Evolutionary conservation across 35 echinoderm and acorn worm genomes (phyloP), one percentile per base, ranked within the genome.

Genomic region (Nesometra sesokonis): DNA sequence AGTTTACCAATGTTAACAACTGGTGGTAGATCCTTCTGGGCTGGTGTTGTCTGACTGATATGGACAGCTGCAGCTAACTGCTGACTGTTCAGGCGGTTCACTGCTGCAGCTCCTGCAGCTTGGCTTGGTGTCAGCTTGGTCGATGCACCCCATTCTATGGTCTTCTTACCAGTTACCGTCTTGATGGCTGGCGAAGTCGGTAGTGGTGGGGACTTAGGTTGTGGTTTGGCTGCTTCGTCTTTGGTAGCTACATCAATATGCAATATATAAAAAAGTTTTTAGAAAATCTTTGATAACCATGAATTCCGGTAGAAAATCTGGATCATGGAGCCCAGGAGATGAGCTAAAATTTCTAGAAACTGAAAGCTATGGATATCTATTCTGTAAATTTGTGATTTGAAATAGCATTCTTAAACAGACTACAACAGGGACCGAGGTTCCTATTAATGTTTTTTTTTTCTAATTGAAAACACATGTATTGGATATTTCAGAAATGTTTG

Each of bases 1-100:
- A 97, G 35, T 76, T 97, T 97, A 81, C 93, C 93, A 29, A 97
- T 89, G 84, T 97, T 97, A 0, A 97, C 91, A 27, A 93, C 91
- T n/a, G 94, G 94, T 86, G 94, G 94, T 33, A 86, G 83, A 31
- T 91, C 86, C 34, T 85, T 88, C 76, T 83, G 46, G 21, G 77
- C 36, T 0, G 85, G 57, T 11, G 84, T 57, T 34, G 82, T 47
- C 29, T 84, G 39, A n/a, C 92, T 80, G 78, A 33, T 86, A 27
- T 90, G 0, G 0, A 88, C 92, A 15, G 92, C 92, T 67, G 34
- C 87, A 17, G 46, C 92, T 3, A 88, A 84, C 31, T 76, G 83
- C 80, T 93, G 88, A 21, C 52, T 67, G 52, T 67, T 67, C 52
- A 67, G 23, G 23, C 52, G 52, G 32, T 77, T 83, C 17, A 89